phyloP scores from a whole-genome alignment of 2,888 invertebrate genomes.

The Choreutis nemorana region DNA sequence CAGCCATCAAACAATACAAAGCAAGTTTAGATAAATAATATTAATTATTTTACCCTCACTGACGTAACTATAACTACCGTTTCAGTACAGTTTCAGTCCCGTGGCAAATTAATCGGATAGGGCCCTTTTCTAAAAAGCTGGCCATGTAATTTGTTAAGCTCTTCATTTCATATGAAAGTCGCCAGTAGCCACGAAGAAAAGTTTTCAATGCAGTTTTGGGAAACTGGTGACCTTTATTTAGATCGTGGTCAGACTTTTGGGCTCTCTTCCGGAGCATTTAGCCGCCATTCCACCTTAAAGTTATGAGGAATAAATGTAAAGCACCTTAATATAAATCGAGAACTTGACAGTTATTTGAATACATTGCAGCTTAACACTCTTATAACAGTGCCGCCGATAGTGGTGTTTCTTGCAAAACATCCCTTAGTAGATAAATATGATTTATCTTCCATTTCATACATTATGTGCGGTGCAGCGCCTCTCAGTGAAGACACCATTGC shows the following conservation, averaged over 20 bases:
- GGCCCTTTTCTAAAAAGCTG: background rate
- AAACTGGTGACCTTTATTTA: background rate
- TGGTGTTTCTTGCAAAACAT: background rate
- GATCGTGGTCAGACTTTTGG: too few species aligned
- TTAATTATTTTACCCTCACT: too few species aligned
- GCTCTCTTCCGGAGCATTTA: too few species aligned
- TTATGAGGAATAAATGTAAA: too few species aligned
- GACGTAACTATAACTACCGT: too few species aligned
- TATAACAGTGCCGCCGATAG: background rate
- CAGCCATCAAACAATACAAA: background rate
- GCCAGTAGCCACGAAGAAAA: background rate
- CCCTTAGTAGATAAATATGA: background rate
- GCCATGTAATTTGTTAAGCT: background rate
- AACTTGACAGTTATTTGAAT: too few species aligned
- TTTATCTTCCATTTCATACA: background rate
- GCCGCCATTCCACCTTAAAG: too few species aligned
- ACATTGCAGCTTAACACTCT: background rate
- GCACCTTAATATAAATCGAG: too few species aligned
- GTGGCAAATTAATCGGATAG: too few species aligned
- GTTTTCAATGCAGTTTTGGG: background rate
- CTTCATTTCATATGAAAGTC: background rate
- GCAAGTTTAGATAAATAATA: background rate
- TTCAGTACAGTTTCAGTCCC: too few species aligned
- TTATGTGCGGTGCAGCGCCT: background rate
- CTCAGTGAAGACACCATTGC: background rate